A percentile compares a stretch with the other conserved stretches of the same genome.
Evolutionary conservation across 2,888 invertebrate species (phyloP).

Genomic region (Standfussiana lucernea): DNA sequence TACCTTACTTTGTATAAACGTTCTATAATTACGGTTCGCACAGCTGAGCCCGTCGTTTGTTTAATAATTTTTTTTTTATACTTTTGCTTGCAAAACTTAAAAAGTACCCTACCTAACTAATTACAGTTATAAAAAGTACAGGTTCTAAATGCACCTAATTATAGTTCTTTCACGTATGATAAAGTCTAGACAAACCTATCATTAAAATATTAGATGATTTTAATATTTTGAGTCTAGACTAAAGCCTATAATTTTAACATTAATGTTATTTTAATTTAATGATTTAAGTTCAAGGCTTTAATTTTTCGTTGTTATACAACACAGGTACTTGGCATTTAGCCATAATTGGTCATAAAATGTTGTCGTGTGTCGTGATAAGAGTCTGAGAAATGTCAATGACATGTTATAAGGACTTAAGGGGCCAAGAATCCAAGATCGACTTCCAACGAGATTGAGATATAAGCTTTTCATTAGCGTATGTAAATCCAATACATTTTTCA

Average conservation of each 20-base stretch:
- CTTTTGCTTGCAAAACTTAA: constrained; percentile 25
- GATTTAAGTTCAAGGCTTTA: neutral
- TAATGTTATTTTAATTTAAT: neutral
- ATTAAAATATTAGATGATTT: constrained; percentile 1
- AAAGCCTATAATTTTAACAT: neutral
- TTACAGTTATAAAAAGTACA: neutral
- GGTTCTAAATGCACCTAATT: neutral
- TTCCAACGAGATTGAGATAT: too few relatives aligned
- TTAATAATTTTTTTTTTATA: constrained; percentile 25
- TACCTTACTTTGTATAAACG: constrained; percentile 32
- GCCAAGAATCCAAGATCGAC: too few relatives aligned
- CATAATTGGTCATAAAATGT: neutral
- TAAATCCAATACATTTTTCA: too few relatives aligned
- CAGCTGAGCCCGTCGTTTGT: constrained; percentile 17
- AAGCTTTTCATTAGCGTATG: too few relatives aligned
- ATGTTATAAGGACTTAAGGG: neutral
- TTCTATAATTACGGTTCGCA: constrained; percentile 45
- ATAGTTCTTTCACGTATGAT: neutral
- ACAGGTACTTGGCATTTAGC: neutral
- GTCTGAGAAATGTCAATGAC: neutral
- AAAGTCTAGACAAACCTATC: neutral
- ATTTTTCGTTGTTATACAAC: neutral
- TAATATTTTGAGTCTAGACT: constrained; percentile 6
- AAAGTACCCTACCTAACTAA: neutral
- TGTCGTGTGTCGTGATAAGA: neutral